Conservation (phyloP, 2,888 invertebrate species). For the Germaria angustata region DNA sequence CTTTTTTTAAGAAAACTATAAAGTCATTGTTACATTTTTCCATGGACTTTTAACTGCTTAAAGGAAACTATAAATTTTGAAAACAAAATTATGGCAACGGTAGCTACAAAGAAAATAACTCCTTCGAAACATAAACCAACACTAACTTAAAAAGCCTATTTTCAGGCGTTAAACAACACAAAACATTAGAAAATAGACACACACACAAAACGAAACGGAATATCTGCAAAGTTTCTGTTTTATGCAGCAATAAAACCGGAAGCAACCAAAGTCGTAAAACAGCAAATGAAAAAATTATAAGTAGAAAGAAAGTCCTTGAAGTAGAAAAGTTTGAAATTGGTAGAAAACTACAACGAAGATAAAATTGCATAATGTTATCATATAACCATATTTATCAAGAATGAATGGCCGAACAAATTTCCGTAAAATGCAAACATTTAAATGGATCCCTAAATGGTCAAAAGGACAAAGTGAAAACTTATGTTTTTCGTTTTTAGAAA, state of each 20-base stretch:
- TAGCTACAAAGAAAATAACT: background rate
- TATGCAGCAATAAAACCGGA: conserved; percentile 51
- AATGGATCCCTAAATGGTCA: background rate
- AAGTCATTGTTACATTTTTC: background rate
- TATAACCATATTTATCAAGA: background rate
- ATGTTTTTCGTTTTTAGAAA: background rate
- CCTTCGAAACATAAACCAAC: background rate
- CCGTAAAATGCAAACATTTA: background rate
- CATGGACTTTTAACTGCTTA: background rate
- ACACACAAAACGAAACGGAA: background rate
- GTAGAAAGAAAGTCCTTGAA: conserved; percentile 49
- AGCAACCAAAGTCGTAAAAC: conserved; percentile 34
- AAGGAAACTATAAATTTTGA: conserved; percentile 51
- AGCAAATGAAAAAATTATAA: conserved; percentile 27
- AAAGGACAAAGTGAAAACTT: background rate
- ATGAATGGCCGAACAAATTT: background rate
- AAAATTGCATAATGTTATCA: conserved; percentile 43
- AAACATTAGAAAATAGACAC: background rate
- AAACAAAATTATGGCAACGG: background rate
- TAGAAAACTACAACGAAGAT: background rate
- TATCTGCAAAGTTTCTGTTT: conserved; percentile 21
- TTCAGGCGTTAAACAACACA: conserved; percentile 28
- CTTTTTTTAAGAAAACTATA: background rate
- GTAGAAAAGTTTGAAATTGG: background rate
- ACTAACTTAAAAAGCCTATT: conserved; percentile 10